Evolutionary conservation across 2,888 invertebrate genomes (phyloP), one percentile per base, ranked within the genome.

Genomic region (Acanthopleura granulata): DNA sequence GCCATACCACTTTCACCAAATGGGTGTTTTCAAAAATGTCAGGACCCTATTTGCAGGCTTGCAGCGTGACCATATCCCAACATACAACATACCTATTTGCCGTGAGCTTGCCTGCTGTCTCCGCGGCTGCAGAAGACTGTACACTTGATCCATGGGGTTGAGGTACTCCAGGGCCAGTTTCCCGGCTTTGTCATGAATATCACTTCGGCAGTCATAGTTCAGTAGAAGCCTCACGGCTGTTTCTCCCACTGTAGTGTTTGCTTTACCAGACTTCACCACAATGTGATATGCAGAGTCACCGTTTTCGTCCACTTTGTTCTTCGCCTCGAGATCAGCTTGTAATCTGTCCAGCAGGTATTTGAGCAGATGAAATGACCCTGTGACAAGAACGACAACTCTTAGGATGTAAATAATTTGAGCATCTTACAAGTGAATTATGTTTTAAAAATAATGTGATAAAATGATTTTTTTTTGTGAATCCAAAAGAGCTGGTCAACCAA

Each of bases 101-200:
- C 4, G 40, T 9, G 9, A 40, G 9, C 9, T 3, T 40, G 40
- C 4, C 4, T 40, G 9, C 4, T 40, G 40, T 40, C 40, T 9
- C 40, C 40, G 3, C 4, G 40, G 62, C 18, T 71, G 51, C 14
- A 83, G 62, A 6, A 75, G 50, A 27, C 16, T 61, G 73, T 78
- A 80, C 0, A 75, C 79, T 9, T 74, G 76, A 27, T 80, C 81
- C 6, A 57, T 71, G 12, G 78, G 62, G 16, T 72, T 73, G 0
- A 83, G 74, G 50, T 81, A 82, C 25, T 82, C 79, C 40, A 82
- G 76, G 1, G 83, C 80, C 12, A 61, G 66, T 50, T 80, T 81
- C 15, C 75, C 76, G 12, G 49, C 14, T 40, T 50, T 75, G 75
- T 84, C 82, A 4, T 49, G 74, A 1, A 82, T 72, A 9, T 62